These are phyloP conservation scores for Piezodorus guildinii DNA, from an alignment of 1,140 invertebrate genomes.

Conservation along the genomic window DNA sequence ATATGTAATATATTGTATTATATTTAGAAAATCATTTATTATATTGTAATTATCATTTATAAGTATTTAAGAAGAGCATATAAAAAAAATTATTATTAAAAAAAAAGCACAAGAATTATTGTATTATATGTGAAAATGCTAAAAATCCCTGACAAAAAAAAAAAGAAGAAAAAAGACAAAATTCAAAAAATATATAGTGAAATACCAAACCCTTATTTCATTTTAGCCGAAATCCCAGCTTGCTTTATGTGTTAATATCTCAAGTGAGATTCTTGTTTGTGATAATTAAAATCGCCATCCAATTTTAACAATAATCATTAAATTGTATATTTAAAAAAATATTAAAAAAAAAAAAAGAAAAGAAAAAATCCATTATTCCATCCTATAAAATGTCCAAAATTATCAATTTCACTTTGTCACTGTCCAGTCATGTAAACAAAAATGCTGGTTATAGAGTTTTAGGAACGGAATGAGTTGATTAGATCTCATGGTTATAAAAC, in stretches of 20 bases:
- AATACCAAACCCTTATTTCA: background rate
- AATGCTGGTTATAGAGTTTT: constrained; percentile 4
- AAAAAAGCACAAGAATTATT: constrained; percentile 9
- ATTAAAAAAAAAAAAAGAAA: background rate
- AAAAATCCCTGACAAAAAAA: background rate
- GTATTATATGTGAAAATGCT: constrained; percentile 4
- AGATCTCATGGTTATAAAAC: no score
- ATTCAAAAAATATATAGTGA: background rate
- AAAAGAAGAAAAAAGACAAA: no score
- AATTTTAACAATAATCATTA: background rate
- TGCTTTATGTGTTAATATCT: constrained; percentile 5
- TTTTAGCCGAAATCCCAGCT: background rate
- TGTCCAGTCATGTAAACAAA: background rate
- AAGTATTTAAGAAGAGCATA: background rate
- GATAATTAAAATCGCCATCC: constrained; percentile 10
- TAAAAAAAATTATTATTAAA: background rate
- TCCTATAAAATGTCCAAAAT: constrained; percentile 10
- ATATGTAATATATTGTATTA: constrained; percentile 8
- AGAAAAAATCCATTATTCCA: constrained; percentile 7
- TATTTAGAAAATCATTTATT: background rate
- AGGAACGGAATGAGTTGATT: no score
- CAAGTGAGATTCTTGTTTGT: constrained; percentile 2
- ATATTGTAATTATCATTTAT: constrained; percentile 1
- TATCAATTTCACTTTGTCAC: background rate
- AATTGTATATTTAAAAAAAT: background rate